Evolutionary conservation across 2,888 invertebrate species (phyloP).

Genomic region (Epirrita christyi): DNA sequence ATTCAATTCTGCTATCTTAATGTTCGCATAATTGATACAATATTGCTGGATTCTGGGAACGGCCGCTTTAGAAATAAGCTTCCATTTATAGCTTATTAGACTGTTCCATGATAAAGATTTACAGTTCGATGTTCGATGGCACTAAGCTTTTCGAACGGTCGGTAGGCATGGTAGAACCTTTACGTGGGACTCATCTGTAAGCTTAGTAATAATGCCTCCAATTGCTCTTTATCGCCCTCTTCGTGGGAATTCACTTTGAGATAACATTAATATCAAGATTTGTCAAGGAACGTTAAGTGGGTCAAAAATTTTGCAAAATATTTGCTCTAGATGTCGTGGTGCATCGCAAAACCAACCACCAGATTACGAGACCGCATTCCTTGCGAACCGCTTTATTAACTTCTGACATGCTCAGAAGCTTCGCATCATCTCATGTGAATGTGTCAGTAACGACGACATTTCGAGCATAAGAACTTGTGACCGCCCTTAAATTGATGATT

Average conservation of each 20-base stretch:
- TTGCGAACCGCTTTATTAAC: constrained; percentile 21
- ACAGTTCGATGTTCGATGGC: background rate
- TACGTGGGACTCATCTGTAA: no score
- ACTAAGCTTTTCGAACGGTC: no score
- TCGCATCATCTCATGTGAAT: background rate
- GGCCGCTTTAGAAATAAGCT: constrained; percentile 13
- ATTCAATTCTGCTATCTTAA: constrained; percentile 38
- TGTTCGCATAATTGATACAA: constrained; percentile 33
- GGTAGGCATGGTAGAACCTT: background rate
- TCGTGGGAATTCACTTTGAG: no score
- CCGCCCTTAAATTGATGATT: no score
- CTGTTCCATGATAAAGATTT: background rate
- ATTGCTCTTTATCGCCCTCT: no score
- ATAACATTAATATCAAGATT: constrained; percentile 8
- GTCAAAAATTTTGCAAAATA: constrained; percentile 37
- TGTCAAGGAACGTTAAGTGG: constrained; percentile 23
- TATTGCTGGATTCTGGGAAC: constrained; percentile 28
- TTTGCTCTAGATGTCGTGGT: constrained; percentile 32
- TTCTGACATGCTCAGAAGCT: constrained; percentile 18
- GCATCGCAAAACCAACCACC: constrained; percentile 34
- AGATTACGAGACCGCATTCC: constrained; percentile 31
- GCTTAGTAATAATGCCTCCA: no score
- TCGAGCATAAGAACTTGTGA: no score
- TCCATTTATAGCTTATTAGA: background rate
- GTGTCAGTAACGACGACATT: no score